These are phyloP conservation scores for Pogonophryne albipinna DNA, from an alignment of 2,797 vertebrate species.

Conservation along the genomic window DNA sequence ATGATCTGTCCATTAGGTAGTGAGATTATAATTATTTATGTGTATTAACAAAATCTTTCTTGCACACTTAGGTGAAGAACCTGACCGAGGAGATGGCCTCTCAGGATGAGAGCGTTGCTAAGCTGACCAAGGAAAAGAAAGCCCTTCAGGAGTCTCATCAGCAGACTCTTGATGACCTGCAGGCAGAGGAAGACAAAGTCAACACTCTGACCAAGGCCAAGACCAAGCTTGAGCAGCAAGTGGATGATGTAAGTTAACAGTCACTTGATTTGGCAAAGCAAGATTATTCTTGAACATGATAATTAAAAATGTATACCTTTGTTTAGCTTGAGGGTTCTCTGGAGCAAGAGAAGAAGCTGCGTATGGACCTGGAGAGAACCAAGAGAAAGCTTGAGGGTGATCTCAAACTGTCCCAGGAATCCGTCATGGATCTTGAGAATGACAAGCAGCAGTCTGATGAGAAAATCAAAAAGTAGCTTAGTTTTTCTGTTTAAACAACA, in stretches of 20 bases:
- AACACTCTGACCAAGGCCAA: constrained; percentile 83
- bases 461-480: too few relatives aligned
- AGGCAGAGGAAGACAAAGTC: constrained; percentile 86
- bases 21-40: too few relatives aligned
- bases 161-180: constrained; percentile 72
- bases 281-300: not conserved
- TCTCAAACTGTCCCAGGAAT: too few relatives aligned
- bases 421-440: too few relatives aligned
- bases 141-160: constrained; percentile 77
- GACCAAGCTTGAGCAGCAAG: constrained; percentile 87
- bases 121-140: constrained; percentile 80
- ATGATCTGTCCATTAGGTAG: too few relatives aligned
- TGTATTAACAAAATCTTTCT: not conserved
- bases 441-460: too few relatives aligned
- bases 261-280: not conserved
- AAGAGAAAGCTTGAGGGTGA: constrained; percentile 92
- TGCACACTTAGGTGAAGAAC: constrained; percentile 75
- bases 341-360: constrained; percentile 91
- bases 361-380: constrained; percentile 88
- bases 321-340: constrained; percentile 89
- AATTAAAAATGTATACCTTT: not conserved
- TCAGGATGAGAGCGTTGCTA: constrained; percentile 78
- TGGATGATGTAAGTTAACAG: constrained; percentile 87
- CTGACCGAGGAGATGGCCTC: constrained; percentile 80
- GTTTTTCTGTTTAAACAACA: too few relatives aligned